Percentiles rank a stretch among this genome's conserved stretches.
phyloP scores from a whole-genome alignment of 2,113 vertebrate species.

The Notarius lentiginosus region DNA sequence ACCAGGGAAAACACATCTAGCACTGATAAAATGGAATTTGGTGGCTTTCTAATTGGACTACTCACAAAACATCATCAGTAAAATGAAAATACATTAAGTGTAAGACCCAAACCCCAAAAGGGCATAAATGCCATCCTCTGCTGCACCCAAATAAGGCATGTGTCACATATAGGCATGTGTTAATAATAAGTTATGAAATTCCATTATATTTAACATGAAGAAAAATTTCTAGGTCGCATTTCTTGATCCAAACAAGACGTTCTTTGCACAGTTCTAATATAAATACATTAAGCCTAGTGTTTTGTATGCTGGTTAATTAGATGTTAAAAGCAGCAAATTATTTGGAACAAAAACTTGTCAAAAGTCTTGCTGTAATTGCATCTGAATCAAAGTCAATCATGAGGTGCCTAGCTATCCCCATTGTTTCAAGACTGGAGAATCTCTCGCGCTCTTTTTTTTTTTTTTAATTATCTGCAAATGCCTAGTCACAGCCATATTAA shows the following conservation, averaged over 20 bases:
- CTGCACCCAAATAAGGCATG: slow-evolving; percentile 51
- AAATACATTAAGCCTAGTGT: neutral
- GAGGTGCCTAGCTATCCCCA: neutral
- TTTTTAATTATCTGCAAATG: neutral
- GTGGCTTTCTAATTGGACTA: slow-evolving; percentile 4
- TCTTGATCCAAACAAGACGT: neutral
- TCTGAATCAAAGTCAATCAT: neutral
- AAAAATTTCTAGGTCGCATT: neutral
- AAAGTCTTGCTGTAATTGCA: neutral
- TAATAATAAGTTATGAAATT: neutral
- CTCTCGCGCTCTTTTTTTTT: too few relatives aligned
- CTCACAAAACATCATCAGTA: slow-evolving; percentile 5
- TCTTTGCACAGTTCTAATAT: neutral
- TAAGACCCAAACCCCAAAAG: neutral
- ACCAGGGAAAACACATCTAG: neutral
- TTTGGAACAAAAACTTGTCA: neutral
- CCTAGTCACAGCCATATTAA: slow-evolving; percentile 17
- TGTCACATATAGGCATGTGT: slow-evolving; percentile 23
- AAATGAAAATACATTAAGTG: slow-evolving; percentile 7
- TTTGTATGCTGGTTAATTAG: neutral
- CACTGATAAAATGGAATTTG: neutral
- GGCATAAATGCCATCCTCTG: slow-evolving; percentile 3
- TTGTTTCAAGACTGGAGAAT: neutral
- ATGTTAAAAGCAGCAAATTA: neutral
- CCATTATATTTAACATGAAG: neutral